Conservation (phyloP, 1,140 invertebrate species). For the Papilio aristodemus region DNA sequence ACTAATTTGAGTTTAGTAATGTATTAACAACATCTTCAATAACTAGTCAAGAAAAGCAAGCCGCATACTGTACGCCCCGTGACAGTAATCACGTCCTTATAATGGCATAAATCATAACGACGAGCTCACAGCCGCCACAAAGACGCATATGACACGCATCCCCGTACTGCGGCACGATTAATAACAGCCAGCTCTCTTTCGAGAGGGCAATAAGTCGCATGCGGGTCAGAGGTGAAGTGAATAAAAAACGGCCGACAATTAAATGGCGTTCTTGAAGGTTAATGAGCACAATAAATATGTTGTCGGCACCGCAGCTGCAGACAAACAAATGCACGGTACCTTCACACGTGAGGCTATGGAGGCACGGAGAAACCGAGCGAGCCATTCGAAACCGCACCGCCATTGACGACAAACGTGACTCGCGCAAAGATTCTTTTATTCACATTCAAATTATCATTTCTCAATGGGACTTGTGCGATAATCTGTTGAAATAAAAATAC, state of each 20-base stretch:
- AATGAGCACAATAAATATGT: constrained; percentile 81
- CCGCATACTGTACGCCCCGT: constrained; percentile 41
- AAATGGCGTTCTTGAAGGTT: constrained; percentile 80
- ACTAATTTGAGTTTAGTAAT: constrained; percentile 7
- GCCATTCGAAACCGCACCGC: constrained; percentile 44
- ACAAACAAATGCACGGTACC: constrained; percentile 73
- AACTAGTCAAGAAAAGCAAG: constrained; percentile 3
- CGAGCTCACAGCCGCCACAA: constrained; percentile 73
- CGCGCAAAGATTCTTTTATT: constrained; percentile 32
- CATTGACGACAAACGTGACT: constrained; percentile 52
- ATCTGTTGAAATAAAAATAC: constrained; percentile 3
- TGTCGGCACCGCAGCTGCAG: constrained; percentile 79
- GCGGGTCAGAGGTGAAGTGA: constrained; percentile 78
- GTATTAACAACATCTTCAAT: constrained; percentile 5
- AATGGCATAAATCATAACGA: constrained; percentile 74
- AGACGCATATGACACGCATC: constrained; percentile 73
- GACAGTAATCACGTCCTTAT: constrained; percentile 74
- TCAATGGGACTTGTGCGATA: constrained; percentile 20
- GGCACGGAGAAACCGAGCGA: constrained; percentile 13
- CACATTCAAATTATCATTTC: constrained; percentile 20
- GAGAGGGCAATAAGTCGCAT: constrained; percentile 77
- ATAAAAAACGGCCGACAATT: constrained; percentile 81
- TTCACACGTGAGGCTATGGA: constrained; percentile 70
- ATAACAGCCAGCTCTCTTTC: constrained; percentile 77
- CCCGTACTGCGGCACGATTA: constrained; percentile 66